Percentiles rank a stretch among this genome's conserved stretches.
These are phyloP conservation scores for Amphiprion ocellaris DNA, from an alignment of 2,113 vertebrate species.

Conservation along the genomic window DNA sequence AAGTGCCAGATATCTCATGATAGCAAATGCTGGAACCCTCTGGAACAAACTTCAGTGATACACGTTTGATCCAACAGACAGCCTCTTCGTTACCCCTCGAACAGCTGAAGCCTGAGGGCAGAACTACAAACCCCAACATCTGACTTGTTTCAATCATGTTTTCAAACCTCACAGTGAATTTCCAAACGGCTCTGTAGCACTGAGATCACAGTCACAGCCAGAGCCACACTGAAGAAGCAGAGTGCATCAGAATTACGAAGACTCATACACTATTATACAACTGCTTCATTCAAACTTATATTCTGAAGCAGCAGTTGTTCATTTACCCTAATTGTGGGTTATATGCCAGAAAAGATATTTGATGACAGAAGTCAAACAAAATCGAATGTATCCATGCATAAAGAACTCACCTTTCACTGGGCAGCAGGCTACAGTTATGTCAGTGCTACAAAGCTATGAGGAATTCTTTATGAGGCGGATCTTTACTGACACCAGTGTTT, in stretches of 20 bases:
- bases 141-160: constrained; percentile 14
- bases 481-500: constrained; percentile 1
- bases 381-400: not conserved
- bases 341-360: constrained; percentile 6
- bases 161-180: not conserved
- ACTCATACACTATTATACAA: not conserved
- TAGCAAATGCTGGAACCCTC: not conserved
- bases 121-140: constrained; percentile 6
- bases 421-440: not conserved
- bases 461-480: not conserved
- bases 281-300: constrained; percentile 7
- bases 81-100: not conserved
- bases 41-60: not conserved
- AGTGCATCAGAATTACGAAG: not conserved
- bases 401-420: not conserved
- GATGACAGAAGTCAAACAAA: not conserved
- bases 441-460: constrained; percentile 32
- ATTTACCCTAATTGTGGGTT: not conserved
- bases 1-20: constrained; percentile 15
- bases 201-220: not conserved
- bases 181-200: constrained; percentile 14
- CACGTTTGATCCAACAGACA: not conserved
- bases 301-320: constrained; percentile 10
- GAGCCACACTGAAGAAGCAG: not conserved
- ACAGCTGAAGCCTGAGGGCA: not conserved